Evolutionary conservation across 2,113 vertebrate genomes (phyloP), one percentile per base, ranked within the genome.

Genomic region (Sporophila hypoxantha): DNA sequence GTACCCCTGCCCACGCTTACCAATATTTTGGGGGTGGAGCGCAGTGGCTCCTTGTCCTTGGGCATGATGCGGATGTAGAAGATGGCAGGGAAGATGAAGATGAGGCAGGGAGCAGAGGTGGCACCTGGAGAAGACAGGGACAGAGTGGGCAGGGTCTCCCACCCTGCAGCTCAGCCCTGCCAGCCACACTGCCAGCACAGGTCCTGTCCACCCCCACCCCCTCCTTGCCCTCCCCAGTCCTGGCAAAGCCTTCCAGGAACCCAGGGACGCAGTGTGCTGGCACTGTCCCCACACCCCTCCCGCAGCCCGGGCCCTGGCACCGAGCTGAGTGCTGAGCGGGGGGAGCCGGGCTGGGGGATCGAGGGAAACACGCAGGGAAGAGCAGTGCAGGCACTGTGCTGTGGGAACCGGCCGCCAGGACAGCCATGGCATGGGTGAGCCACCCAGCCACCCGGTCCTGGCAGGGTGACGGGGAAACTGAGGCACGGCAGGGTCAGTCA

Each of bases 41-140:
- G 97, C 91, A 97, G 96, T 2, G 99, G 98, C 82, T 99, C 99
- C 36, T 98, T 97, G n/a, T 99, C 99, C 56, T 96, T 98, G 81
- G 99, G 98, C 92, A 99, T 96, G 53, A 99, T 99, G 61, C 98
- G 98, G 91, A 99, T 99, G 96, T 99, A 99, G 96, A 99, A 99
- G 89, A 99, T 96, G 73, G 99, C 99, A 0, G 99, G 99, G 92
- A 99, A 99, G 96, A 99, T 99, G 96, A 99, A 99, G 95, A 99
- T 99, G 95, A 99, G 98, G 95, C 98, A 99, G 2, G 99, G 99
- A 83, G 99, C 99, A 0, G 99, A 99, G 1, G 99, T 99, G 79
- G 99, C 99, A 95, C 99, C 99, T 99, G 94, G n/a, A 93, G 50
- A 53, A 91, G 36, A 82, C 96, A 98, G 80, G 41, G 52, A 71